Evolutionary conservation across 92 coral and sea anemone genomes (phyloP).

Genomic region (Phenganax subtilis): DNA sequence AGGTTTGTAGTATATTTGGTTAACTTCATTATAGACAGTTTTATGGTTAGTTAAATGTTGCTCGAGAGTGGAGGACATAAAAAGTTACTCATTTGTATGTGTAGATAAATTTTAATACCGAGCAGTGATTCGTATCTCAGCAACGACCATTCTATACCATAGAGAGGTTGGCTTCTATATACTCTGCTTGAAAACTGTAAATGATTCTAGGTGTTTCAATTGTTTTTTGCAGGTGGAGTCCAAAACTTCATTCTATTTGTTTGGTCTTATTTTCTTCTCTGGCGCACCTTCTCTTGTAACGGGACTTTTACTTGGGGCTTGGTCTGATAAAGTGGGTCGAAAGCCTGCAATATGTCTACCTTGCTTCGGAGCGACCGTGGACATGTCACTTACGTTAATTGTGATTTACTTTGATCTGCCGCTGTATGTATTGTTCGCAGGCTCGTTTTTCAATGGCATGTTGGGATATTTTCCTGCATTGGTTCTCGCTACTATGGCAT

Average conservation of each 20-base stretch:
- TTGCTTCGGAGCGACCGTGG: conserved; percentile 30
- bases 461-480: conserved; percentile 33
- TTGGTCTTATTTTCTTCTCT: conserved; percentile 12
- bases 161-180: too few relatives aligned
- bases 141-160: background rate
- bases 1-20: background rate
- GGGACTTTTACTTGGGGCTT: conserved; percentile 24
- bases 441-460: conserved; percentile 31
- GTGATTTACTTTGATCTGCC: conserved; percentile 34
- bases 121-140: background rate
- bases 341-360: conserved; percentile 33
- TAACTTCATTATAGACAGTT: background rate
- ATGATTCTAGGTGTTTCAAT: background rate
- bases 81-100: background rate
- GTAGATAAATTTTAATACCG: background rate
- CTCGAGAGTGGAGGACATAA: too few relatives aligned
- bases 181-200: background rate
- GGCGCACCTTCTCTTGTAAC: conserved; percentile 16
- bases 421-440: conserved; percentile 24
- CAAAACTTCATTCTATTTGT: conserved; percentile 19
- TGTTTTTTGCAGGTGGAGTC: conserved; percentile 23
- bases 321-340: conserved; percentile 45
- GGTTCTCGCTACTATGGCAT: conserved; percentile 35
- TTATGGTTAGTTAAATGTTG: too few relatives aligned
- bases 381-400: conserved; percentile 18